phyloP scores from a whole-genome alignment of 2,888 invertebrate genomes.

The Proisotoma minuta region DNA sequence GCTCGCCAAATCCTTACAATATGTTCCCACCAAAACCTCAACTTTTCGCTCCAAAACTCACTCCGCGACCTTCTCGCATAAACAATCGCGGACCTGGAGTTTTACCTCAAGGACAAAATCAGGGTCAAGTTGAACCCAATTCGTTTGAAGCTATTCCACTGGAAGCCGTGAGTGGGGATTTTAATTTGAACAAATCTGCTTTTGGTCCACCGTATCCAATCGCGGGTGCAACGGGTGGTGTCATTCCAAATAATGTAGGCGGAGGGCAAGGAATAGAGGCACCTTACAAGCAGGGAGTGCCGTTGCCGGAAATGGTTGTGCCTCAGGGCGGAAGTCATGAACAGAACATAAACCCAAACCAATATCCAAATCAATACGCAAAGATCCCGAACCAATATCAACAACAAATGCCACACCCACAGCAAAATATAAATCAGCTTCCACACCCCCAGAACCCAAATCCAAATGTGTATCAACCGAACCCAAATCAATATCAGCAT shows the following conservation, averaged over 20 bases:
- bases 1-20: conserved; percentile 31
- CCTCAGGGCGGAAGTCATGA: conserved; percentile 48
- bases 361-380: too few species aligned
- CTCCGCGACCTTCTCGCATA: conserved; percentile 57
- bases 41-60: conserved; percentile 42
- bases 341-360: background rate
- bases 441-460: background rate
- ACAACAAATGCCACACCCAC: conserved; percentile 1
- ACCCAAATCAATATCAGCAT: background rate
- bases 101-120: conserved; percentile 50
- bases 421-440: too few species aligned
- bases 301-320: conserved; percentile 69
- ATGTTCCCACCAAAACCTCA: conserved; percentile 23
- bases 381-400: too few species aligned
- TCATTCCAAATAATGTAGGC: conserved; percentile 48
- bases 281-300: conserved; percentile 64
- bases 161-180: conserved; percentile 43
- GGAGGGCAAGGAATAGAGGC: conserved; percentile 48
- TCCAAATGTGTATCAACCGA: background rate
- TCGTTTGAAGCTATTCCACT: conserved; percentile 48
- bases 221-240: conserved; percentile 1
- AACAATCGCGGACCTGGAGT: conserved; percentile 89
- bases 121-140: conserved; percentile 18
- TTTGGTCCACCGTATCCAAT: conserved; percentile 45
- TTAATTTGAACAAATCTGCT: conserved; percentile 28